These are phyloP conservation scores for Cremastinae sp. DNA, from an alignment of 2,888 invertebrate species.

Conservation along the genomic window DNA sequence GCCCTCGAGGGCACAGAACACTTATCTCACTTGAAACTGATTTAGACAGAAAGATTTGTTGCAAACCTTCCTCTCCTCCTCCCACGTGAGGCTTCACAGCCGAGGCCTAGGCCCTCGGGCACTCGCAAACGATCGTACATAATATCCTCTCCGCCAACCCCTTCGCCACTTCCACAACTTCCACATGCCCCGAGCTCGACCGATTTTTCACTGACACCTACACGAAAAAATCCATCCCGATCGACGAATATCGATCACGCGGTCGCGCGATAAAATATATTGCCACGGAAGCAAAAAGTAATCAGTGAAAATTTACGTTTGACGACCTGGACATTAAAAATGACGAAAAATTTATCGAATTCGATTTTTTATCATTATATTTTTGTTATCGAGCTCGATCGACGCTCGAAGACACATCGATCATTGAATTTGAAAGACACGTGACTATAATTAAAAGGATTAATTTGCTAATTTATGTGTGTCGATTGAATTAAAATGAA, in stretches of 20 bases:
- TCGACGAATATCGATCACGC: too few species aligned
- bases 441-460: too few species aligned
- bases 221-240: too few species aligned
- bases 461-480: too few species aligned
- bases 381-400: too few species aligned
- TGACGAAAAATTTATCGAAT: not conserved
- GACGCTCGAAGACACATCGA: too few species aligned
- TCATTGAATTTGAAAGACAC: too few species aligned
- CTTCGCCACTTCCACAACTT: constrained; percentile 8
- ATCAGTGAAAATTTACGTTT: too few species aligned
- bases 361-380: not conserved
- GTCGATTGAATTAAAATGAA: not conserved
- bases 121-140: constrained; percentile 41
- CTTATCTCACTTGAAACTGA: constrained; percentile 77
- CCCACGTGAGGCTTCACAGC: constrained; percentile 34
- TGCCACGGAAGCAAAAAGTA: too few species aligned
- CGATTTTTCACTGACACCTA: constrained; percentile 12
- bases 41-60: constrained; percentile 79
- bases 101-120: constrained; percentile 47
- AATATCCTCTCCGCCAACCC: constrained; percentile 32
- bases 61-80: constrained; percentile 66
- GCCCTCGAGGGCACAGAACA: constrained; percentile 68
- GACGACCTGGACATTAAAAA: too few species aligned
- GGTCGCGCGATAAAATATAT: too few species aligned
- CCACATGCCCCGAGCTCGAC: not conserved